Percentiles rank a stretch among this genome's conserved stretches.
phyloP scores from a whole-genome alignment of 2,113 vertebrate species.

The Romanogobio albipinnatus region DNA sequence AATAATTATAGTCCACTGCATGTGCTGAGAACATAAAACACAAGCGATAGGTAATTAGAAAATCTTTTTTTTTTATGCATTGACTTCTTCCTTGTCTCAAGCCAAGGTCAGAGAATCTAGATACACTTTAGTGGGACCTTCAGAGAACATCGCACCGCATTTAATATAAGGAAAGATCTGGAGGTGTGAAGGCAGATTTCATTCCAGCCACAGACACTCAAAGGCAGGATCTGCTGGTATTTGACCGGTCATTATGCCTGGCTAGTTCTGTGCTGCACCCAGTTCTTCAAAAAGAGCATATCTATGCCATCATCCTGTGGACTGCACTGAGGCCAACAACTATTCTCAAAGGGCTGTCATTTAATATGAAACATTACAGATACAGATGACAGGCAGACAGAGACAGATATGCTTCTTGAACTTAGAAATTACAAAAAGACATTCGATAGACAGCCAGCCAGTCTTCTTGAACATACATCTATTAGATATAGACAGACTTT shows the following conservation, averaged over 20 bases:
- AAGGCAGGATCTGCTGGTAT: not conserved
- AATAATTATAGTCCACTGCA: constrained; percentile 69
- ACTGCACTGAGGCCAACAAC: constrained; percentile 42
- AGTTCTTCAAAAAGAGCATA: not conserved
- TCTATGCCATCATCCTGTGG: constrained; percentile 60
- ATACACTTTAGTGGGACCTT: not conserved
- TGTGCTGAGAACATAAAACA: constrained; percentile 69
- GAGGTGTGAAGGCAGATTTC: not conserved
- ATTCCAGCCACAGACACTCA: not conserved
- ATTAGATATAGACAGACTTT: too few relatives aligned
- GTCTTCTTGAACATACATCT: not conserved
- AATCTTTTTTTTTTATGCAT: constrained; percentile 64
- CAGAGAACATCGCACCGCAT: not conserved
- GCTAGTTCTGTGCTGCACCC: not conserved
- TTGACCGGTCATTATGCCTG: not conserved
- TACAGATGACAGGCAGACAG: not conserved
- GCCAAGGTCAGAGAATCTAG: constrained; percentile 63
- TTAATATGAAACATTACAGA: not conserved
- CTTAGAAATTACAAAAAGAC: too few relatives aligned
- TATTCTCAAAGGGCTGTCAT: constrained; percentile 3
- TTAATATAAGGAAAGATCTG: not conserved
- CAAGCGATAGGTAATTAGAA: constrained; percentile 63
- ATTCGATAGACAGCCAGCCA: too few relatives aligned
- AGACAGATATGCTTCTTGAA: not conserved
- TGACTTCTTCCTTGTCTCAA: constrained; percentile 48